Evolutionary conservation across 2,113 vertebrate genomes (phyloP).

Genomic region (Nematolebias whitei): DNA sequence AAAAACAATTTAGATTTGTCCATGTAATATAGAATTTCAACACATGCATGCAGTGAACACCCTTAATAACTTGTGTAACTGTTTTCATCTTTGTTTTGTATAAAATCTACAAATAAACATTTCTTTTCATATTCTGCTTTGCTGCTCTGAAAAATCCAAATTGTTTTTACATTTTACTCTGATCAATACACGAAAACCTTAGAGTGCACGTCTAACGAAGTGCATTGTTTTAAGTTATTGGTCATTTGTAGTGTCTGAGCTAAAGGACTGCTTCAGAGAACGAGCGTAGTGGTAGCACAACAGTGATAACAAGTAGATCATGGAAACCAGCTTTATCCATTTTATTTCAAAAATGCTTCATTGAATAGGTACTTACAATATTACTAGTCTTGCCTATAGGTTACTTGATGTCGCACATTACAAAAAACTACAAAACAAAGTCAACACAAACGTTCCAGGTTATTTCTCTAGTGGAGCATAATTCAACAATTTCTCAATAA

Average conservation of each 20-base stretch:
- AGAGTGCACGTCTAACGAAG: no score
- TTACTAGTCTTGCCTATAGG: neutral
- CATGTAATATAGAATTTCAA: slow-evolving; percentile 33
- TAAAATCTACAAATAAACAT: slow-evolving; percentile 53
- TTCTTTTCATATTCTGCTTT: no score
- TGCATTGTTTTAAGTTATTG: no score
- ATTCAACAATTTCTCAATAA: slow-evolving; percentile 97
- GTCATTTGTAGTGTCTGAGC: no score
- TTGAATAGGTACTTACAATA: slow-evolving; percentile 8
- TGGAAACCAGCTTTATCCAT: neutral
- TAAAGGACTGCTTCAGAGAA: neutral
- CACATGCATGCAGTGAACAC: slow-evolving; percentile 56
- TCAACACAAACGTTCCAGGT: neutral
- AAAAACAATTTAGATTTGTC: slow-evolving; percentile 39
- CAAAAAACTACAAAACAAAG: no score
- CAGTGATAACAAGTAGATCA: neutral
- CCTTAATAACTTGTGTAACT: slow-evolving; percentile 30
- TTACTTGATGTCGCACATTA: slow-evolving; percentile 3
- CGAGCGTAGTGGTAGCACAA: neutral
- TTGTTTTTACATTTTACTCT: no score
- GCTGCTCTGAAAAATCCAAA: no score
- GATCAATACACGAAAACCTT: no score
- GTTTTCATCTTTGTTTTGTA: slow-evolving; percentile 64
- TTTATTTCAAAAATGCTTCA: slow-evolving; percentile 63
- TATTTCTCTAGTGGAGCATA: slow-evolving; percentile 96